A percentile compares a stretch with the other conserved stretches of the same genome.
Evolutionary conservation across 2,797 vertebrate species (phyloP).

Genomic region (Xyrichtys novacula): DNA sequence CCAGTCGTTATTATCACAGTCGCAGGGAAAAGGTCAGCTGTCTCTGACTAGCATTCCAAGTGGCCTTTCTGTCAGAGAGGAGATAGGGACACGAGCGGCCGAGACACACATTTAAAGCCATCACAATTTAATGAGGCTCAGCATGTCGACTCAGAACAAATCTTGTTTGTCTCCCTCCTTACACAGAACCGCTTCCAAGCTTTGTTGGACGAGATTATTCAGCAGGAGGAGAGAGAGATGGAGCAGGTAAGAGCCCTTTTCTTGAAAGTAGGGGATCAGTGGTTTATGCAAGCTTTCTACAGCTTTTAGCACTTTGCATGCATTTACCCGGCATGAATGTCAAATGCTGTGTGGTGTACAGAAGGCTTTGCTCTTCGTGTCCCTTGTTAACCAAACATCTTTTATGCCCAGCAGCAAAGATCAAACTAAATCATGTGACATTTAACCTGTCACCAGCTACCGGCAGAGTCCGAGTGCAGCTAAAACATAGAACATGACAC

Average conservation of each 20-base stretch:
- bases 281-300: conserved; percentile 25
- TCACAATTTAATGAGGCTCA: conserved; percentile 71
- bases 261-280: conserved; percentile 31
- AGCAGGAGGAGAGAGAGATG: conserved; percentile 96
- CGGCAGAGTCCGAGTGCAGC: conserved; percentile 12
- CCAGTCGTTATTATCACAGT: conserved; percentile 74
- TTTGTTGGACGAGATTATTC: conserved; percentile 94
- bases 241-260: conserved; percentile 88
- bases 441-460: conserved; percentile 39
- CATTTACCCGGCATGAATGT: conserved; percentile 38
- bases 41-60: conserved; percentile 77
- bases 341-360: conserved; percentile 26
- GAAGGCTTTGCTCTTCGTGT: conserved; percentile 3
- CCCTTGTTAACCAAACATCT: conserved; percentile 10
- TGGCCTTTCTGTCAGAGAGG: conserved; percentile 75
- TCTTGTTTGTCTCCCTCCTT: conserved; percentile 50
- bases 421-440: conserved; percentile 43
- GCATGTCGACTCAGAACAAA: conserved; percentile 56
- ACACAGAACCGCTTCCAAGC: conserved; percentile 94
- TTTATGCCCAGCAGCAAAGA: conserved; percentile 27
- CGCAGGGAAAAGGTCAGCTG: conserved; percentile 80
- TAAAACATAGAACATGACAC: background rate
- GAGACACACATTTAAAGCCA: conserved; percentile 59
- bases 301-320: conserved; percentile 44
- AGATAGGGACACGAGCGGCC: conserved; percentile 65